Base-by-base conservation (phyloP, 2,113 vertebrate genomes). In the Grallaria varia region DNA sequence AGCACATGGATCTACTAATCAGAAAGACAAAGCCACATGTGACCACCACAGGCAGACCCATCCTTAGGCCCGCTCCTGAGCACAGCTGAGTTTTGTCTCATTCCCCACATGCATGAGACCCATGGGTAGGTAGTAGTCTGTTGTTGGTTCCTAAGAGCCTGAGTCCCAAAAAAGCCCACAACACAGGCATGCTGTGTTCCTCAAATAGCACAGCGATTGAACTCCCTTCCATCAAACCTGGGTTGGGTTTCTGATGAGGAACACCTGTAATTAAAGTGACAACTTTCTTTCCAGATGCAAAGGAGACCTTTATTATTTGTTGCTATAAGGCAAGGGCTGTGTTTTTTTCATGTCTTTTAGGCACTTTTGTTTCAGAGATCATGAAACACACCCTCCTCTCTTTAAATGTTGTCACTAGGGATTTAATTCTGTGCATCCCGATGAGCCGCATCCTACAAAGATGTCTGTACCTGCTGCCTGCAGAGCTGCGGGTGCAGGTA, bases 71-170 rank as follows among this genome's bases (percentile, higher is more conserved):
- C 5, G 1, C 40, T 28, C 40, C 24, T 13, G 58, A 83, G 58
- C 45, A 37, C 17, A 25, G 2, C 8, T 3, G 44, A 44, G 20
- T 64, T 63, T 67, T 60, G 52, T 18, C 33, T 74, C 60, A 17
- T 13, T 42, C 16, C 6, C 30, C 21, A 6, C 0, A 0, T 42
- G 47, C 47, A 22, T 31, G n/a, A 63, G 68, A 39, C 14, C n/a
- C 42, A 5, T 0, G 23, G 55, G 71, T 25, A 35, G 35, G 64
- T 35, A 78, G 28, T 62, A 92, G 79, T 47, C 59, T 62, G 4
- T 20, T 78, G 63, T 27, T 55, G 64, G n/a, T 44, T 87, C 44
- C 75, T 6, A 28, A 72, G 31, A 62, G 47, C 42, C 49, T 7
- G 0, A 31, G 16, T 17, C 7, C 14, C 92, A 74, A 45, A 15